phyloP scores from a whole-genome alignment of 2,797 vertebrate species.

The Heterohyrax brucei region DNA sequence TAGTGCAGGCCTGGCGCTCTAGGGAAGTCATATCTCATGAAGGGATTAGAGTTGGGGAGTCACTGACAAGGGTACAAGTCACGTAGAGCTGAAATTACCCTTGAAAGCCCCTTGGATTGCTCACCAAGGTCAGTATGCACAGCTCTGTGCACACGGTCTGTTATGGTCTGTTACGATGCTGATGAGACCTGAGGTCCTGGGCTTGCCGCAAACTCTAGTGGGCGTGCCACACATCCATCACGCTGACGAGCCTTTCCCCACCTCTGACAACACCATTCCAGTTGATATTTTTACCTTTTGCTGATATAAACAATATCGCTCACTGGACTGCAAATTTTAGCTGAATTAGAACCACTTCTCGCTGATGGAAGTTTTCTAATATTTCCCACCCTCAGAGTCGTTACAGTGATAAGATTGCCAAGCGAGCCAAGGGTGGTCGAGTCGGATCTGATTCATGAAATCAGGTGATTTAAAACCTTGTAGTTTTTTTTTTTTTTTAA shows the following conservation, averaged over 20 bases:
- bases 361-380: neutral
- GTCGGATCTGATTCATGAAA: no score
- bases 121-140: neutral
- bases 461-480: neutral
- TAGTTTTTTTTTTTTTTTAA: no score
- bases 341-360: neutral
- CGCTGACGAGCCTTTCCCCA: neutral
- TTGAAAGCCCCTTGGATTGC: neutral
- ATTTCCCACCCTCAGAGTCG: neutral
- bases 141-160: neutral
- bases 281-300: conserved; percentile 4
- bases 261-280: neutral
- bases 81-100: neutral
- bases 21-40: neutral
- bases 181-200: accelerated
- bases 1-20: neutral
- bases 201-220: neutral
- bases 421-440: no score
- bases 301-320: neutral
- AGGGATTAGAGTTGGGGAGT: neutral
- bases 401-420: neutral
- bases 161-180: neutral
- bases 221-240: neutral
- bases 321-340: neutral
- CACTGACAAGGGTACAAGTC: neutral